Evolutionary conservation across 2,888 invertebrate genomes (phyloP).

Genomic region (Philonicus albiceps): DNA sequence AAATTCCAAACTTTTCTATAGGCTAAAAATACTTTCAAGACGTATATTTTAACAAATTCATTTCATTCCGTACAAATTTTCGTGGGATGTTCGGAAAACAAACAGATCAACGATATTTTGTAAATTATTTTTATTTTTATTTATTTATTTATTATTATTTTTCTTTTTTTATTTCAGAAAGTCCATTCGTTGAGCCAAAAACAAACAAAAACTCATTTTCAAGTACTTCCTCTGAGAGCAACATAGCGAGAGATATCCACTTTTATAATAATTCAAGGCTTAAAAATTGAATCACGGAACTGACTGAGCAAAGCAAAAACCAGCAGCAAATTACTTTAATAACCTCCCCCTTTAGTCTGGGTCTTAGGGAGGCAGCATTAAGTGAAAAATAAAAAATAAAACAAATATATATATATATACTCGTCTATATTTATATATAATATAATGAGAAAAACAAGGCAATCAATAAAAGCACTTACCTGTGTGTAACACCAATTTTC

Average conservation of each 20-base stretch:
- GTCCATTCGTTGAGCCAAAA: neutral
- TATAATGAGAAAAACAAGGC: neutral
- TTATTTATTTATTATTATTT: neutral
- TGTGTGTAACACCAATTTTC: slow-evolving; percentile 99
- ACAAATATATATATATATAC: neutral
- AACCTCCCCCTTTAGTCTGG: neutral
- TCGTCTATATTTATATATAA: too few relatives aligned
- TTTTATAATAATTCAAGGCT: neutral
- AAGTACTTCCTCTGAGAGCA: neutral
- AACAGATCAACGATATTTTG: neutral
- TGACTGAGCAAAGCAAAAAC: neutral
- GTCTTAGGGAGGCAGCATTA: neutral
- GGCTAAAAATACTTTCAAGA: neutral
- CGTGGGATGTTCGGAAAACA: neutral
- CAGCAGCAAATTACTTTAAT: neutral
- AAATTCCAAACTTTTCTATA: neutral
- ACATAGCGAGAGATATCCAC: neutral
- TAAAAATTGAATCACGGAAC: neutral
- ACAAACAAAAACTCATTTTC: neutral
- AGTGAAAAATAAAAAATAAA: neutral
- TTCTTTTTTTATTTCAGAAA: neutral
- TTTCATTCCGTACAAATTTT: neutral
- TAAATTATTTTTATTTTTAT: neutral
- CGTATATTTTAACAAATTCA: neutral
- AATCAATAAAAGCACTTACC: slow-evolving; percentile 68